These are phyloP conservation scores for Rhinella marina DNA, from an alignment of 2,797 vertebrate species.

Conservation along the genomic window DNA sequence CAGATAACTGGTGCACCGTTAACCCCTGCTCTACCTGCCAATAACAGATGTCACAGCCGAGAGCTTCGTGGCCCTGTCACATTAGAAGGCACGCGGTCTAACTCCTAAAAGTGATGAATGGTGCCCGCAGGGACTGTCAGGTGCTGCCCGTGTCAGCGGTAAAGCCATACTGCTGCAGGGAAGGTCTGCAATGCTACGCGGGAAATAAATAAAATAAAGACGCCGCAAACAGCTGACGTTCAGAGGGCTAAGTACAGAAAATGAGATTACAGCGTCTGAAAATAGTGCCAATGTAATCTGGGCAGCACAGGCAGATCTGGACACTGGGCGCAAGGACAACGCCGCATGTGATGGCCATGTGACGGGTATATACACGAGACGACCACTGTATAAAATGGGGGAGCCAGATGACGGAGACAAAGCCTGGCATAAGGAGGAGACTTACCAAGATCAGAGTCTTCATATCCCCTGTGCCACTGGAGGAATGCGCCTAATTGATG, in stretches of 20 bases:
- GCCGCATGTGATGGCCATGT: no score
- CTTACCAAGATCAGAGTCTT: no score
- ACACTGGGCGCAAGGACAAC: no score
- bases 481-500: no score
- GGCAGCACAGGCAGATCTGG: neutral
- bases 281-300: conserved; percentile 28
- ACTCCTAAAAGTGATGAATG: neutral
- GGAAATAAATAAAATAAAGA: conserved; percentile 25
- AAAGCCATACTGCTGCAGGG: conserved; percentile 1
- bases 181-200: conserved; percentile 7
- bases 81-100: neutral
- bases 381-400: no score
- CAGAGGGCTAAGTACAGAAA: conserved; percentile 42
- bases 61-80: neutral
- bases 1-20: neutral
- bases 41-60: neutral
- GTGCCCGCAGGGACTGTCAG: conserved; percentile 10
- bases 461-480: no score
- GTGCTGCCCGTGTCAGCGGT: neutral
- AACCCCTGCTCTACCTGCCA: neutral
- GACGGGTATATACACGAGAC: no score
- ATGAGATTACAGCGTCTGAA: conserved; percentile 37
- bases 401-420: no score
- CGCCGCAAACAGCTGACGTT: conserved; percentile 10
- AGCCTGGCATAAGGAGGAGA: no score